Percentiles rank a stretch among this genome's conserved stretches.
Evolutionary conservation across 1,140 invertebrate species (phyloP).

Genomic region (Drosophila setifemur): DNA sequence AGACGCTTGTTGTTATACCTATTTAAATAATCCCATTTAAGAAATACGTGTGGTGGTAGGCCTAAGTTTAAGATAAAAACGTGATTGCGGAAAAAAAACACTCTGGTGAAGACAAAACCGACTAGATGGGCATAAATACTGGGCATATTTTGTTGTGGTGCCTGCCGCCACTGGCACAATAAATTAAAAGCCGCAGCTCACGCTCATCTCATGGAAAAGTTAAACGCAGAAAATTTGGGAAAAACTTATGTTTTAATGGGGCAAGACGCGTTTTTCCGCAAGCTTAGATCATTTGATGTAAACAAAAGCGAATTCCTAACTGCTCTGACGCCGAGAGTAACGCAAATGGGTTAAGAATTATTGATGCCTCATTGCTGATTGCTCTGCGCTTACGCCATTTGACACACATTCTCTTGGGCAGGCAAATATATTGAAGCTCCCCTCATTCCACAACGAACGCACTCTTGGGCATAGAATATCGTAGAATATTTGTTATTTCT

Average conservation of each 20-base stretch:
- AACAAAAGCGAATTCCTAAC: slow-evolving; percentile 18
- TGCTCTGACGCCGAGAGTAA: slow-evolving; percentile 21
- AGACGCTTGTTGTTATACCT: slow-evolving; percentile 9
- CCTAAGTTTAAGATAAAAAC: slow-evolving; percentile 65
- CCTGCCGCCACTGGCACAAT: slow-evolving; percentile 69
- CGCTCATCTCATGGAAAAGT: slow-evolving; percentile 51
- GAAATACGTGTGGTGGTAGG: slow-evolving; percentile 46
- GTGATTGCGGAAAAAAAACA: slow-evolving; percentile 65
- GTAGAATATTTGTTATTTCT: slow-evolving; percentile 76
- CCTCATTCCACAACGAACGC: slow-evolving; percentile 8
- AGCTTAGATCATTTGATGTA: slow-evolving; percentile 3
- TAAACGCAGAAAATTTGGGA: slow-evolving; percentile 42
- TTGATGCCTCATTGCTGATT: slow-evolving; percentile 77
- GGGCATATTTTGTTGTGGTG: slow-evolving; percentile 34
- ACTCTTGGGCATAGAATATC: slow-evolving; percentile 53
- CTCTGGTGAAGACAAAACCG: slow-evolving; percentile 37
- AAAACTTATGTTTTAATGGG: slow-evolving; percentile 71
- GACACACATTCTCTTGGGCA: slow-evolving; percentile 49
- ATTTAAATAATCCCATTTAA: slow-evolving; percentile 23
- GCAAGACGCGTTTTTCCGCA: slow-evolving; percentile 23
- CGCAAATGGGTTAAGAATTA: slow-evolving; percentile 69
- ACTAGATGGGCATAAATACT: slow-evolving; percentile 10
- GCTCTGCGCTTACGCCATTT: slow-evolving; percentile 73
- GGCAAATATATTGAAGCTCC: not conserved
- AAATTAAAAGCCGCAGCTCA: slow-evolving; percentile 57